Evolutionary conservation across 2,797 vertebrate species (phyloP).

Genomic region (Sebastes kiyomatsui): DNA sequence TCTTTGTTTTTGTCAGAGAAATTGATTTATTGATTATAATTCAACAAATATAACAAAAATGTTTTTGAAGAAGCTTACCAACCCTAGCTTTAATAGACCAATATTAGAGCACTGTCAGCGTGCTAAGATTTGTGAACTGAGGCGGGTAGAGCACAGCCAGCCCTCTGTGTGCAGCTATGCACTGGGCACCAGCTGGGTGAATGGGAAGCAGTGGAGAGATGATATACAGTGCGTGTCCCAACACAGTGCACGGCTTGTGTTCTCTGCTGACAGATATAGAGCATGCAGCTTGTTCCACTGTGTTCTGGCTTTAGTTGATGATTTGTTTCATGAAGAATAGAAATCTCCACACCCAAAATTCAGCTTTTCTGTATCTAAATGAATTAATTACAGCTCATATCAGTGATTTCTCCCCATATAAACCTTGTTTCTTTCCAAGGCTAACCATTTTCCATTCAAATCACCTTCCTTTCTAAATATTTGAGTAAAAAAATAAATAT

Average conservation of each 20-base stretch:
- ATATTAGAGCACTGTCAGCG: conserved; percentile 22
- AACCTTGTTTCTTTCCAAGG: neutral
- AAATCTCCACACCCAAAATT: neutral
- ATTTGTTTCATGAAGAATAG: conserved; percentile 10
- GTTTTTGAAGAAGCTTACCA: neutral
- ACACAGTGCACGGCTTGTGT: conserved; percentile 14
- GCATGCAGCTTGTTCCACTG: neutral
- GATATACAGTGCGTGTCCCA: conserved; percentile 1
- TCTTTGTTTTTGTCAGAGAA: neutral
- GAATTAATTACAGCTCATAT: neutral
- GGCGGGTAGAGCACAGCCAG: neutral
- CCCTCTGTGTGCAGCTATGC: conserved; percentile 12
- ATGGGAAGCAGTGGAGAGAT: neutral
- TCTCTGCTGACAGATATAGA: conserved; percentile 30
- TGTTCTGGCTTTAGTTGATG: conserved; percentile 1
- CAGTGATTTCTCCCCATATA: neutral
- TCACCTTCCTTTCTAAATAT: neutral
- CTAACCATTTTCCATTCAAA: neutral
- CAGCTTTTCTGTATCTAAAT: neutral
- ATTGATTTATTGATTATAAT: neutral
- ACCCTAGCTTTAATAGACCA: neutral
- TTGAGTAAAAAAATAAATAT: neutral
- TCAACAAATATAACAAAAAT: neutral
- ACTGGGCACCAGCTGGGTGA: conserved; percentile 40
- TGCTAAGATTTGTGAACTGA: conserved; percentile 16